These are phyloP conservation scores for Cactoblastis cactorum DNA, from an alignment of 2,888 invertebrate genomes.

Conservation along the genomic window DNA sequence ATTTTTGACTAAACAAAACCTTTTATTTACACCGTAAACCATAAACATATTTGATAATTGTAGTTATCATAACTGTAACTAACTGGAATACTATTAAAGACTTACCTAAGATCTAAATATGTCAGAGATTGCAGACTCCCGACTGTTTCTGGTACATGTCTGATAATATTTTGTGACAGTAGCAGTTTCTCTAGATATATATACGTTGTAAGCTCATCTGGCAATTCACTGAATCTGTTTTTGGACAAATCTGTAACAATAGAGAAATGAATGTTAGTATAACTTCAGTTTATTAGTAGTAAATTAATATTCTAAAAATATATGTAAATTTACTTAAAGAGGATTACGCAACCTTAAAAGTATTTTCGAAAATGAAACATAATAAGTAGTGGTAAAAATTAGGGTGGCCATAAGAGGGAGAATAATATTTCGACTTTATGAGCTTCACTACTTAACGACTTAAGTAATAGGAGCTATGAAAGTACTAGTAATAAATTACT, in stretches of 20 bases:
- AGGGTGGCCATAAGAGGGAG: slow-evolving; percentile 17
- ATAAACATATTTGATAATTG: neutral
- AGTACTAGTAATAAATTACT: slow-evolving; percentile 32
- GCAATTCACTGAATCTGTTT: slow-evolving; percentile 90
- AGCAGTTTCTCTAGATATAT: slow-evolving; percentile 92
- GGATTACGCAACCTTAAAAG: slow-evolving; percentile 22
- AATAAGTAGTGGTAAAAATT: slow-evolving; percentile 22
- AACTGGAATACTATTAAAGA: neutral
- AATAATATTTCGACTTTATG: slow-evolving; percentile 29
- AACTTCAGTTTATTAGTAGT: neutral
- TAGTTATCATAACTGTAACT: neutral
- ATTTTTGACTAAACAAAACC: neutral
- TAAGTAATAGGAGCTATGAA: slow-evolving; percentile 39
- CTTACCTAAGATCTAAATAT: slow-evolving; percentile 92
- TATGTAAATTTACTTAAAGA: neutral
- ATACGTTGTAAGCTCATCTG: slow-evolving; percentile 92
- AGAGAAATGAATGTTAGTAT: slow-evolving; percentile 16
- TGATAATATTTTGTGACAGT: slow-evolving; percentile 94
- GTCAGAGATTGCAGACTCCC: slow-evolving; percentile 90
- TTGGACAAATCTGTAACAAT: slow-evolving; percentile 75
- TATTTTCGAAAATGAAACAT: slow-evolving; percentile 25
- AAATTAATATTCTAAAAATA: too few relatives aligned
- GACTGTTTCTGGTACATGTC: slow-evolving; percentile 91
- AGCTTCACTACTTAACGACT: slow-evolving; percentile 36
- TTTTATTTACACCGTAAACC: neutral